phyloP scores from a whole-genome alignment of 2,888 invertebrate genomes.

The Deilephila elpenor region DNA sequence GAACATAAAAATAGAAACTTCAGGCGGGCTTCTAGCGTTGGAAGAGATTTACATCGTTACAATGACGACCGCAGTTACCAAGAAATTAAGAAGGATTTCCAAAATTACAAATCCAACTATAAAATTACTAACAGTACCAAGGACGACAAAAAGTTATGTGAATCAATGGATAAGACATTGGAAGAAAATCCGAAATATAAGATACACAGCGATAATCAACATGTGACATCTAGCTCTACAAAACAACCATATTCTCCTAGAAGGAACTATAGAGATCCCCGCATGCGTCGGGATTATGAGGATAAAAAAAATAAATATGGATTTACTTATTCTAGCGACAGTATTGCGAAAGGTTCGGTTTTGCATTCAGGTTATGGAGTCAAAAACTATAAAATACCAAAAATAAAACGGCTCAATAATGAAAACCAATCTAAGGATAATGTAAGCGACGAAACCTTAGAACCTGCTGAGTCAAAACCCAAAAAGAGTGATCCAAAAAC shows the following conservation, averaged over 20 bases:
- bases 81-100: conserved; percentile 73
- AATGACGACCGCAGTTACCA: conserved; percentile 56
- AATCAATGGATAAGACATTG: not conserved
- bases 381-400: conserved; percentile 80
- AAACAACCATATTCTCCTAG: conserved; percentile 56
- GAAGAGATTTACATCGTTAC: conserved; percentile 50
- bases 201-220: not conserved
- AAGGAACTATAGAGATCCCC: conserved; percentile 68
- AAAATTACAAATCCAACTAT: conserved; percentile 52
- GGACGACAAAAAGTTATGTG: not conserved
- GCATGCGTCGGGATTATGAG: conserved; percentile 55
- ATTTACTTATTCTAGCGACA: conserved; percentile 75
- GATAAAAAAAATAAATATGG: conserved; percentile 56
- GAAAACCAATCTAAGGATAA: conserved; percentile 20
- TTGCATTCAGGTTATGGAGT: conserved; percentile 73
- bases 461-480: not conserved
- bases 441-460: conserved; percentile 6
- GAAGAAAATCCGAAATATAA: conserved; percentile 33
- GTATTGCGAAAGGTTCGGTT: conserved; percentile 71
- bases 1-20: conserved; percentile 45
- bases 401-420: conserved; percentile 65
- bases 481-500: not conserved
- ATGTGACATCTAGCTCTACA: not conserved
- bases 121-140: not conserved
- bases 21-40: conserved; percentile 63